A percentile compares a stretch with the other conserved stretches of the same genome.
These are phyloP conservation scores for Ochotona curzoniae DNA, from an alignment of 2,113 vertebrate species.

Conservation along the genomic window DNA sequence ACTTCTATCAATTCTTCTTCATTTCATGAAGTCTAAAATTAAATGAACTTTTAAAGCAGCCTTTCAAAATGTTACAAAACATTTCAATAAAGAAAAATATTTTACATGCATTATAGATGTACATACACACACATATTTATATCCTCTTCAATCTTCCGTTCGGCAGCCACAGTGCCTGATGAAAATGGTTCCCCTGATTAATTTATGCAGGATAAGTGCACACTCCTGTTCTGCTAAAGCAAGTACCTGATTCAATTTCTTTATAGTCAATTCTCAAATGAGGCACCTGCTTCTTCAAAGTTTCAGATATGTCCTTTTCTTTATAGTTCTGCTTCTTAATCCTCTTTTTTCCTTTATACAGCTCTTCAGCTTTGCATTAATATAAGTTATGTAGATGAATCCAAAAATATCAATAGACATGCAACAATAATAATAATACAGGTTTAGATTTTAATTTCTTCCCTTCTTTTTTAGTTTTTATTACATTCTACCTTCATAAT, in stretches of 20 bases:
- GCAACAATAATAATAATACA: slow-evolving; percentile 9
- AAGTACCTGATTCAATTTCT: background rate
- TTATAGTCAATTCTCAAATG: background rate
- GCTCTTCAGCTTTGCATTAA: background rate
- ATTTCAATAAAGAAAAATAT: slow-evolving; percentile 44
- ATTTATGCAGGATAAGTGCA: background rate
- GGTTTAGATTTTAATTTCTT: background rate
- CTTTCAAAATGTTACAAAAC: slow-evolving; percentile 33
- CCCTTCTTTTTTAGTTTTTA: background rate
- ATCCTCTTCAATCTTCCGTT: slow-evolving; percentile 64
- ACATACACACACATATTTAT: slow-evolving; percentile 13
- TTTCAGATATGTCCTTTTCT: background rate
- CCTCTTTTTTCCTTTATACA: background rate
- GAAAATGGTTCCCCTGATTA: background rate
- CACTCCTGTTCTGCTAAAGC: background rate
- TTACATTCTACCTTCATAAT: background rate
- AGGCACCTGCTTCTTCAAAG: background rate
- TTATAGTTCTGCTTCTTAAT: background rate
- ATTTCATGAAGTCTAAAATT: slow-evolving; percentile 2
- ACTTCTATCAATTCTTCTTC: background rate
- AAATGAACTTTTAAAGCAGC: slow-evolving; percentile 44
- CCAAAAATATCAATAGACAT: background rate
- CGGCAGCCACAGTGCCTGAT: background rate
- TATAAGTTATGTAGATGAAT: background rate
- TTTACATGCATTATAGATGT: background rate